Conservation (phyloP, 2,888 invertebrate species). For the Pristionchus japonicus region DNA sequence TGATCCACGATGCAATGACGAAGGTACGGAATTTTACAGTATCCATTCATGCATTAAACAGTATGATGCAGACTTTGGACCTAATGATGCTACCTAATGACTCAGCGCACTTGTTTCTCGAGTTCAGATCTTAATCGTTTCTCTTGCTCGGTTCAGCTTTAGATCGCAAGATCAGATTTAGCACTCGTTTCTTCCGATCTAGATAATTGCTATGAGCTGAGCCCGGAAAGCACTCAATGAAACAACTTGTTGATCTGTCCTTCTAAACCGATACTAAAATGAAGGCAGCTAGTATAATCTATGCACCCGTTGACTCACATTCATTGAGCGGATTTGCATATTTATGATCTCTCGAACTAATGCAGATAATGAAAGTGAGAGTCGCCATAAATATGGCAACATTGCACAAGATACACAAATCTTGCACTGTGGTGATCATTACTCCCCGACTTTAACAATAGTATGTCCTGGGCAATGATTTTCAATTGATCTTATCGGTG, state of each 20-base stretch:
- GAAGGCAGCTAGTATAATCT: not conserved
- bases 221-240: not conserved
- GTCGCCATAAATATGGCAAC: not conserved
- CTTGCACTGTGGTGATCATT: not conserved
- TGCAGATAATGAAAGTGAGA: not conserved
- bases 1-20: not conserved
- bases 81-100: no score
- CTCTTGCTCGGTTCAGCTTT: not conserved
- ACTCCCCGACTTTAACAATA: not conserved
- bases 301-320: not conserved
- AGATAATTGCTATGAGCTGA: not conserved
- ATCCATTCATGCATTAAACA: no score
- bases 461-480: not conserved
- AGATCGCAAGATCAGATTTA: not conserved
- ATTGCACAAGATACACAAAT: not conserved
- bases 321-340: not conserved
- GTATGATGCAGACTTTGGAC: no score
- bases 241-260: not conserved
- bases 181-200: not conserved
- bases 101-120: not conserved
- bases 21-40: not conserved
- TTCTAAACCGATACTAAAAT: not conserved
- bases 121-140: not conserved
- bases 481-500: no score
- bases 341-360: not conserved